Percentiles rank a stretch among this genome's conserved stretches.
Conservation (phyloP, 2,113 vertebrate species). For the Coracopsis vasa region DNA sequence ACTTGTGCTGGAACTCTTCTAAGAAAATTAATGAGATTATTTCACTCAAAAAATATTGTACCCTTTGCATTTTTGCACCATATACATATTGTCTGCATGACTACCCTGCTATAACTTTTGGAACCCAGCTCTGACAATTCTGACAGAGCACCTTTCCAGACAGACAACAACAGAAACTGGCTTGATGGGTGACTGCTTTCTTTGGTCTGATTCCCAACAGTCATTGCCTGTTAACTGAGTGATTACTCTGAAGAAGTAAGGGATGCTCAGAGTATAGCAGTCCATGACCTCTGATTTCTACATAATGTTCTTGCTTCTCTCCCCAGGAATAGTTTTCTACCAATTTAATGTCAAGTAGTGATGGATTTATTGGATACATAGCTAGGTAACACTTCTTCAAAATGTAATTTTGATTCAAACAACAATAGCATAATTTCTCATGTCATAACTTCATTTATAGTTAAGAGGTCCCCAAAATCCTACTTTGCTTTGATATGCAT, state of each 20-base stretch:
- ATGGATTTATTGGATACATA: background rate
- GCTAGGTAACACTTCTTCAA: background rate
- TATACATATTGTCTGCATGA: background rate
- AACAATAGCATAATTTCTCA: background rate
- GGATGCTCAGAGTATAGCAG: background rate
- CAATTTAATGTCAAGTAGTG: background rate
- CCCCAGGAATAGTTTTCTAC: background rate
- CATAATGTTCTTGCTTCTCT: background rate
- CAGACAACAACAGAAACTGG: background rate
- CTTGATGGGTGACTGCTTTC: background rate
- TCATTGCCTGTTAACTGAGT: background rate
- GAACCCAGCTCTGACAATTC: background rate
- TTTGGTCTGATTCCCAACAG: background rate
- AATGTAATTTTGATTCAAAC: background rate
- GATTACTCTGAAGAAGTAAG: background rate
- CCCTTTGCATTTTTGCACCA: background rate
- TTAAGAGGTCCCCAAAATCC: background rate
- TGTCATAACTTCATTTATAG: background rate
- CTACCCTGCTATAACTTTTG: background rate
- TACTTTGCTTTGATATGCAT: background rate
- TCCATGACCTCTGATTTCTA: background rate
- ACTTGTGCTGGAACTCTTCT: background rate
- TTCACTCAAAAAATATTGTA: background rate
- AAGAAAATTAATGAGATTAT: background rate
- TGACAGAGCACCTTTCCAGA: background rate